Percentiles rank a stretch among this genome's conserved stretches.
Evolutionary conservation across 2,113 vertebrate genomes (phyloP).

Genomic region (Xenopus tropicalis): DNA sequence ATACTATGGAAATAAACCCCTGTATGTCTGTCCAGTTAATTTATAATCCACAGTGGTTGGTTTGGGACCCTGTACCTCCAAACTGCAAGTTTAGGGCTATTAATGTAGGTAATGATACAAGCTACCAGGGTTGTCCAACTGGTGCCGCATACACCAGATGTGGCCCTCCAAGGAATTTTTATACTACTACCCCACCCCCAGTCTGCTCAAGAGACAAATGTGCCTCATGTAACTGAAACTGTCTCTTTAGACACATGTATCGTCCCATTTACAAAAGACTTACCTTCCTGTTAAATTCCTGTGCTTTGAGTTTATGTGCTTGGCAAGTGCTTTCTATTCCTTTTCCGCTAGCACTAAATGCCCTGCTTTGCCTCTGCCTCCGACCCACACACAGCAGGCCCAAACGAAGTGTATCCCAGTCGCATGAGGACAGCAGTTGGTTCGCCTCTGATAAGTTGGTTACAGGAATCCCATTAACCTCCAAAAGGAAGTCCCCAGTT

Average conservation of each 20-base stretch:
- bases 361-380: conserved; percentile 55
- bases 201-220: no score
- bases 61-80: no score
- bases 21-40: no score
- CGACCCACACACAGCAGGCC: conserved; percentile 74
- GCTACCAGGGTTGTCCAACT: no score
- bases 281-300: conserved; percentile 90
- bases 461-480: conserved; percentile 76
- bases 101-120: no score
- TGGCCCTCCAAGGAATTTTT: no score
- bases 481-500: conserved; percentile 77
- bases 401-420: conserved; percentile 63
- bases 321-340: conserved; percentile 47
- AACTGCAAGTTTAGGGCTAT: no score
- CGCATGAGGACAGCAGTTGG: conserved; percentile 66
- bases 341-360: conserved; percentile 50
- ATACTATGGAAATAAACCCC: no score
- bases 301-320: conserved; percentile 80
- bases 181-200: no score
- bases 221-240: no score
- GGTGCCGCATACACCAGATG: no score
- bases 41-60: no score
- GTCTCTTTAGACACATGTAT: not conserved
- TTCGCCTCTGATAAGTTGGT: conserved; percentile 63
- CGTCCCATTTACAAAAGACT: conserved; percentile 8